A percentile compares a stretch with the other conserved stretches of the same genome.
These are phyloP conservation scores for Microctenopoma lineatum DNA, from an alignment of 2,797 vertebrate genomes.

Conservation along the genomic window DNA sequence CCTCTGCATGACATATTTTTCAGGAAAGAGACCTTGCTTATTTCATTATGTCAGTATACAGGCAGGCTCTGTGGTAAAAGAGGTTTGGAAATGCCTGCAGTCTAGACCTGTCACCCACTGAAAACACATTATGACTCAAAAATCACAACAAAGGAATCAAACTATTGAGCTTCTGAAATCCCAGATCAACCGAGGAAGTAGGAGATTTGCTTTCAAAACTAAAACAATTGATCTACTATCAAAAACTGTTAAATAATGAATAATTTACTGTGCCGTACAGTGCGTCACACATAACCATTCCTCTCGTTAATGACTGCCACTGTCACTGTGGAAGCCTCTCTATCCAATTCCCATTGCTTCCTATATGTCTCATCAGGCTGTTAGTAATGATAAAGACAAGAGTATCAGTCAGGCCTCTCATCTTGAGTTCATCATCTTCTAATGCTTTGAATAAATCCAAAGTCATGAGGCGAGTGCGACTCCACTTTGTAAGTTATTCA, in stretches of 20 bases:
- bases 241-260: constrained; percentile 19
- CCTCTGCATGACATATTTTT: no score
- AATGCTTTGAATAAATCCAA: constrained; percentile 66
- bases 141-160: no score
- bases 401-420: constrained; percentile 56
- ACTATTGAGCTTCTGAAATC: no score
- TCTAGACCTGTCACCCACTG: no score
- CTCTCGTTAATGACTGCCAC: constrained; percentile 46
- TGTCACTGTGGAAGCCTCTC: constrained; percentile 35
- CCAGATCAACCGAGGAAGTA: no score
- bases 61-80: no score
- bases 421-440: constrained; percentile 64
- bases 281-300: constrained; percentile 13
- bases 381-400: constrained; percentile 64
- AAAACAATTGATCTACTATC: no score
- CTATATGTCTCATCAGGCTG: constrained; percentile 58
- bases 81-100: no score
- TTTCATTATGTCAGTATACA: no score
- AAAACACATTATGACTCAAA: no score
- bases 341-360: constrained; percentile 41
- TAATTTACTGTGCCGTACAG: constrained; percentile 24
- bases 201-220: no score
- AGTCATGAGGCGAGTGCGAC: constrained; percentile 48
- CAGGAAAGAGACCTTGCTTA: no score
- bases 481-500: constrained; percentile 73